These are phyloP conservation scores for Sinonovacula constricta DNA, from an alignment of 1,140 invertebrate species.

Conservation along the genomic window DNA sequence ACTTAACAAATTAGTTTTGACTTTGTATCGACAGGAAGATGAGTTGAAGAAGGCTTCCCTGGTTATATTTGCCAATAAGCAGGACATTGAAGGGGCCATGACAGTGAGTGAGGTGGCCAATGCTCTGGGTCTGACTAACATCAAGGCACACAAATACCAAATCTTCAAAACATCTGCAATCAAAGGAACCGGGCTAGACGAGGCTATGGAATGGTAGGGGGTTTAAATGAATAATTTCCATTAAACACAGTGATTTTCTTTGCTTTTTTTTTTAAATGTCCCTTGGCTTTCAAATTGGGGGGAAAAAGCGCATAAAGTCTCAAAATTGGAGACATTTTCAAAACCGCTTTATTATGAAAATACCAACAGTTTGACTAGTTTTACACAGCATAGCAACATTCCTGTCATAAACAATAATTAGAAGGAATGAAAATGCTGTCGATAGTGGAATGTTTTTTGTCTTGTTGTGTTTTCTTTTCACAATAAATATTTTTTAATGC, in stretches of 20 bases:
- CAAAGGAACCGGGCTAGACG: slow-evolving; percentile 98
- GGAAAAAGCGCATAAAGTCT: too few species aligned
- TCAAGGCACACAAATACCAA: slow-evolving; percentile 99
- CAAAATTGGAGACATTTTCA: too few species aligned
- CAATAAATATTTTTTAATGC: too few species aligned
- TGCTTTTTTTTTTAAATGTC: neutral
- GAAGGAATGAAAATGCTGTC: neutral
- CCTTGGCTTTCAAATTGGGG: too few species aligned
- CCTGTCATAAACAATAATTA: neutral
- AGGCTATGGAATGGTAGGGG: slow-evolving; percentile 97
- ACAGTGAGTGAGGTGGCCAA: slow-evolving; percentile 98
- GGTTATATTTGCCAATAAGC: slow-evolving; percentile 99
- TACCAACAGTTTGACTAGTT: neutral
- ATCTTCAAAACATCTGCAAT: slow-evolving; percentile 99
- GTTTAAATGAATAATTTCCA: neutral
- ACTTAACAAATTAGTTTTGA: too few species aligned
- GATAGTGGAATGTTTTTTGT: too few species aligned
- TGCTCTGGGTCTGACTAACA: slow-evolving; percentile 93
- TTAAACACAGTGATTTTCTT: neutral
- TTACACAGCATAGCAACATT: too few species aligned
- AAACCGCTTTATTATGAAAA: neutral
- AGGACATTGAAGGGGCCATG: slow-evolving; percentile 98
- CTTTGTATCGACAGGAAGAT: slow-evolving; percentile 96
- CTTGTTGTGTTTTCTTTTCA: too few species aligned
- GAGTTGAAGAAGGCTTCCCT: slow-evolving; percentile 96